Evolutionary conservation across 2,797 vertebrate species (phyloP).

Genomic region (Mycteria americana): DNA sequence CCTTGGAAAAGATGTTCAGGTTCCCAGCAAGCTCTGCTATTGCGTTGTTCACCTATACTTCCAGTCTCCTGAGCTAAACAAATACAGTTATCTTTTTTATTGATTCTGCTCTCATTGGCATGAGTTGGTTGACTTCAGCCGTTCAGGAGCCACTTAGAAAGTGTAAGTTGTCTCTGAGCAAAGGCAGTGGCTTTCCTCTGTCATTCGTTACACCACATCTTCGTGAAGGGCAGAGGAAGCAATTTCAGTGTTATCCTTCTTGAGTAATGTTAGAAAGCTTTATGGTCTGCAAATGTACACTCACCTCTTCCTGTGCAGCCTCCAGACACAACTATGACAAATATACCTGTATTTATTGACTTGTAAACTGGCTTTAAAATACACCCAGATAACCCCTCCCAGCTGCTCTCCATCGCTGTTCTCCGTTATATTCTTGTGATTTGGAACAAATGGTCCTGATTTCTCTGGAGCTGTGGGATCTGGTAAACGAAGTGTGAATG

Average conservation of each 20-base stretch:
- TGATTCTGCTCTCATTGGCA: not conserved
- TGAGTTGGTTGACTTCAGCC: not conserved
- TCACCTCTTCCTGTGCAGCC: not conserved
- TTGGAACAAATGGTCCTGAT: not conserved
- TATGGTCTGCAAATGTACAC: not conserved
- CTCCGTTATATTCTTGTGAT: not conserved
- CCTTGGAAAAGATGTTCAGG: not conserved
- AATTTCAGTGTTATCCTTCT: not conserved
- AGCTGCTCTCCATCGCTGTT: not conserved
- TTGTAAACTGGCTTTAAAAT: not conserved
- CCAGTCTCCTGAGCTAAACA: not conserved
- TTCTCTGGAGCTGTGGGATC: not conserved
- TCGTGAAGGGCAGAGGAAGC: not conserved
- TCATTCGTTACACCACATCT: not conserved
- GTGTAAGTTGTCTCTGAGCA: not conserved
- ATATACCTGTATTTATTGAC: not conserved
- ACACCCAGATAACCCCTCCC: not conserved
- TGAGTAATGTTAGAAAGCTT: not conserved
- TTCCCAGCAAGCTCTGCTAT: not conserved
- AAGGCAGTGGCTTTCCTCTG: not conserved
- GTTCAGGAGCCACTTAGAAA: not conserved
- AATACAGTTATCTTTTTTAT: not conserved
- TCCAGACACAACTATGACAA: not conserved
- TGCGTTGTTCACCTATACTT: not conserved
- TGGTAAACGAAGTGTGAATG: not conserved